Base-by-base conservation (phyloP, 1,140 invertebrate genomes). In the Panonychus citri region DNA sequence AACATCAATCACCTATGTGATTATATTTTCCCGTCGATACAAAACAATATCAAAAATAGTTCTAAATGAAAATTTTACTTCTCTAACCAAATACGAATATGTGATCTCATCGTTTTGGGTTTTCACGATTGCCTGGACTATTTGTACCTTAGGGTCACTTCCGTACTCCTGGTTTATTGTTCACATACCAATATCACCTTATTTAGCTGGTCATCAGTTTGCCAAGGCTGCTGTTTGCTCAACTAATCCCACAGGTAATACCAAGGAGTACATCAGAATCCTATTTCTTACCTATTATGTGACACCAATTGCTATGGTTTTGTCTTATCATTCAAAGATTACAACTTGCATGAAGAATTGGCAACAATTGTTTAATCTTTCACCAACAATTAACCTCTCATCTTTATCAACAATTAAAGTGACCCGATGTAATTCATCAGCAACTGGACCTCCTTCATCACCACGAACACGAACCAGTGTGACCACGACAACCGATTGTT, bases 121-220 rank as follows among this genome's bases (percentile, higher is more conserved):
- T 73, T 75, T 27, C 71, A 80, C 19, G 78, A 76, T 39, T 75
- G 78, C 21, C 82, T 80, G 80, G 74, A 81, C 7, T 74, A 52
- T 75, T 25, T 76, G 78, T 17, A 71, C 80, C 57, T 79, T 80
- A 63, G 74, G 81, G 26, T 79, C 80, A 1, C 67, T 82, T 57
- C 81, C 81, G 1, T 80, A 79, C 69, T 78, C 79, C 37, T 78
- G 82, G 30, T 82, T 82, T 64, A 78, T 77, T 46, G 77, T 76
- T 57, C 80, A 80, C 63, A 71, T 81, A 27, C 77, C 81, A 65
- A 66, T 81, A 53, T 77, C 73, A 66, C 75, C 78, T 64, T 63
- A 64, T 27, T 62, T 69, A n/a, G 66, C 64, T 34, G 40, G 52
- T 0, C 55, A 59, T 15, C 30, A 34, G 12, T 63, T 65, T 30